Conservation (phyloP, 2,797 vertebrate genomes). For the Notolabrus celidotus region DNA sequence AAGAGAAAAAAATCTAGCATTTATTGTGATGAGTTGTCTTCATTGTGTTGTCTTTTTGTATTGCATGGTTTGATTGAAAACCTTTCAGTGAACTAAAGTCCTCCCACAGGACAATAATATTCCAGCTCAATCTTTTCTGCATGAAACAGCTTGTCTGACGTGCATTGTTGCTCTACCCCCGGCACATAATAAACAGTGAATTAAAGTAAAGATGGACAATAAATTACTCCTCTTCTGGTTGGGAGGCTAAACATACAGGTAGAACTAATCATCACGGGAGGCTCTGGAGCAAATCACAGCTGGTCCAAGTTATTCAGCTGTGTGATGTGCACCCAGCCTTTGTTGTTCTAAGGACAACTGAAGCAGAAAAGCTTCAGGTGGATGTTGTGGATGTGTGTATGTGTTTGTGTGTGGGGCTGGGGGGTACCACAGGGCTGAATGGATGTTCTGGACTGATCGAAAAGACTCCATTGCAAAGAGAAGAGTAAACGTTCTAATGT, state of each 20-base stretch:
- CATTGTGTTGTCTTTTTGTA: constrained; percentile 3
- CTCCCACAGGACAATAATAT: constrained; percentile 14
- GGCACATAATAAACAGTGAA: constrained; percentile 12
- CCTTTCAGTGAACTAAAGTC: not conserved
- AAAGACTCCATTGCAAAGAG: not conserved
- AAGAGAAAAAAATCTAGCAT: constrained; percentile 2
- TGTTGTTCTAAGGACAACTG: constrained; percentile 18
- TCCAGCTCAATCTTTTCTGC: constrained; percentile 10
- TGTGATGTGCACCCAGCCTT: constrained; percentile 26
- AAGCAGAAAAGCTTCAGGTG: constrained; percentile 25
- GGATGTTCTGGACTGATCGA: too few species aligned
- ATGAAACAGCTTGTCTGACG: constrained; percentile 22
- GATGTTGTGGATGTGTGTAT: not conserved
- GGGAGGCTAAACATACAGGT: constrained; percentile 14
- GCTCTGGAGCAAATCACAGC: constrained; percentile 3
- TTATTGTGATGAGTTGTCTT: constrained; percentile 18
- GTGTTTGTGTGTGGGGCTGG: constrained; percentile 7
- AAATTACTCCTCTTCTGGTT: constrained; percentile 27
- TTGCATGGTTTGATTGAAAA: constrained; percentile 21
- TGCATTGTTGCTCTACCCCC: not conserved
- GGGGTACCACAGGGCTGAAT: too few species aligned
- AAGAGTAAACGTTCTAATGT: too few species aligned
- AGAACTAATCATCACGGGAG: constrained; percentile 1
- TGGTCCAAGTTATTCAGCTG: constrained; percentile 24
- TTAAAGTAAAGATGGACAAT: constrained; percentile 27